A percentile compares a stretch with the other conserved stretches of the same genome.
Conservation (phyloP, 2,888 invertebrate species). For the Eustalomyia histrio region DNA sequence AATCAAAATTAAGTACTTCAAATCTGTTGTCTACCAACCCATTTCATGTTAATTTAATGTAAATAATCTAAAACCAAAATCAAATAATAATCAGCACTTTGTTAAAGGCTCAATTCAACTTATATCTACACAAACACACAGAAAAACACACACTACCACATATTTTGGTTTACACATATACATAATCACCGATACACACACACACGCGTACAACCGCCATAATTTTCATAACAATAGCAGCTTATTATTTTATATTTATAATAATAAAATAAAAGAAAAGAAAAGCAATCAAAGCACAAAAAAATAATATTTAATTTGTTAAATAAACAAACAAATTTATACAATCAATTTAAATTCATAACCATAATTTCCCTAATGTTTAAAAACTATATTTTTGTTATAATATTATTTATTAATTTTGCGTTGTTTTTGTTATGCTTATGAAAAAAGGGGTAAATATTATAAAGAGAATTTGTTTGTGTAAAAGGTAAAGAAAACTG, state of each 20-base stretch:
- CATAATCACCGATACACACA: not conserved
- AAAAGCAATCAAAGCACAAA: constrained; percentile 8
- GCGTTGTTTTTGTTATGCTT: too few species aligned
- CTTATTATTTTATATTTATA: not conserved
- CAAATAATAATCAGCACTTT: constrained; percentile 48
- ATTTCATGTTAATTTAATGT: constrained; percentile 32
- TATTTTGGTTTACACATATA: not conserved
- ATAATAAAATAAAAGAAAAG: not conserved
- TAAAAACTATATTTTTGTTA: constrained; percentile 10
- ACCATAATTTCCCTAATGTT: constrained; percentile 36
- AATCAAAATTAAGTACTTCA: constrained; percentile 15
- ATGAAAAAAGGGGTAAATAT: constrained; percentile 14
- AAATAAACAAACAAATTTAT: constrained; percentile 30
- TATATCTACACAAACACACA: not conserved
- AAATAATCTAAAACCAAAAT: constrained; percentile 48
- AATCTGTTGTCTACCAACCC: not conserved
- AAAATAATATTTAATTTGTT: constrained; percentile 27
- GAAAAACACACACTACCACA: not conserved
- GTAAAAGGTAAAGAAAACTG: not conserved
- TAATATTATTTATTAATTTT: not conserved
- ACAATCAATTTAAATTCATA: constrained; percentile 36
- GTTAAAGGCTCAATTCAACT: constrained; percentile 16
- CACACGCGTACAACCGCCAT: constrained; percentile 7
- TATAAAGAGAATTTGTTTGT: not conserved
- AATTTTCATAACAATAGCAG: not conserved